Evolutionary conservation across 2,113 vertebrate genomes (phyloP), one percentile per base, ranked within the genome.

Genomic region (Solea solea): DNA sequence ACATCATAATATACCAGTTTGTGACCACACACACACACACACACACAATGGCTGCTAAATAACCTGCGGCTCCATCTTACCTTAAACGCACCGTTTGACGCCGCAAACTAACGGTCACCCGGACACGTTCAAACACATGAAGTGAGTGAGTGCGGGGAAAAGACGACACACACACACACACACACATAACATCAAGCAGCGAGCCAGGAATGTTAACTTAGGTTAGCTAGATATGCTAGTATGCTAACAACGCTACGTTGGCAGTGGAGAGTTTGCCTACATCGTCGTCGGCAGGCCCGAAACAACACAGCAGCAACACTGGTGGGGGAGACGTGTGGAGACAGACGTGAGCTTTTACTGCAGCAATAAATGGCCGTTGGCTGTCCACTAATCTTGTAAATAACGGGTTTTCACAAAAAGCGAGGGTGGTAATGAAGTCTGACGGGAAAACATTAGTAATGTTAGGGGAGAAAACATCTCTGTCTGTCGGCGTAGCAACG

Each of bases 201-300:
- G 61, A 65, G 50, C 45, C 27, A 11, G 53, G 49, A 54, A 55
- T 8, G 59, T 53, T 85, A 90, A 83, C 87, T 61, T 16, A 0
- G 0, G 58, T 60, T 86, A 84, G 81, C 82, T 9, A 1, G 11
- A 3, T 10, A 2, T 51, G 64, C 72, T 73, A 21, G 21, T 21
- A 85, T 64, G 88, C 90, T 90, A 89, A 74, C 75, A 40, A 9
- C 77, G 86, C 86, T 91, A 66, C 84, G 86, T 83, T 84, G 86
- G 90, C 85, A 13, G 45, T 48, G 69, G 69, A 59, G 34, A 13
- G 57, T 66, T 66, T 9, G 71, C 58, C 72, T 78, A 61, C 67
- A 55, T 63, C 55, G 28, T 44, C 2, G 8, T 65, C 63, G 11
- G 56, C 67, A 67, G 89, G 89, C 90, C 88, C 9, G 59, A 56